Base-by-base conservation (phyloP, 2,797 vertebrate genomes). In the Potorous gilbertii region DNA sequence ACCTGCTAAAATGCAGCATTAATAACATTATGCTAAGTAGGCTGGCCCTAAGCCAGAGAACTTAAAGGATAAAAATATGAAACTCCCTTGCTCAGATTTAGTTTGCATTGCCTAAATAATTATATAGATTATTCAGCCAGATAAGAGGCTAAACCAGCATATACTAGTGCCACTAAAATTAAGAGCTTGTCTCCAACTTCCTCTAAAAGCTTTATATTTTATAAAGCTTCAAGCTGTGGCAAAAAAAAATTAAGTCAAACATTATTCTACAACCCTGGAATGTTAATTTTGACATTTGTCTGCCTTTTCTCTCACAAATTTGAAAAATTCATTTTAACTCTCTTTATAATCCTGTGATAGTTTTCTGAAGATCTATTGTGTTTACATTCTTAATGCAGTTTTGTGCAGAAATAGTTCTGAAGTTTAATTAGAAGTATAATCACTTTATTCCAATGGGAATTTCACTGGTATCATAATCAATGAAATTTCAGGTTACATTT, bases 91-190 rank as follows among this genome's bases (percentile, higher is more conserved):
- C 81, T 94, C 55, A 90, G 94, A 96, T 94, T 62, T n/a, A n/a
- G 50, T 92, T 93, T 93, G 90, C 93, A 94, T 90, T 96, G 89
- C 93, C 92, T 94, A 96, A 96, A 92, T 90, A 96, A 89, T 89
- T 92, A 40, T 55, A 95, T 92, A 81, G 90, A 96, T 95, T 95
- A 56, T 91, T 91, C 93, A 91, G 81, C 95, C 90, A 81, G 96
- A 90, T 87, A 95, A 96, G 94, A 95, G 94, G 62, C 94, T 97
- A 93, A 93, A 96, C 96, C 96, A 97, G 94, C 57, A 96, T 92
- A 96, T 95, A 56, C 94, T 95, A 96, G 54, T 57, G 94, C 29
- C 74, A 92, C 94, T 97, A 96, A 97, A 98, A 96, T 97, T 97
- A 97, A 97, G 96, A 95, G 92, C 59, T 59, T 94, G 96, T 95